Evolutionary conservation across 2,113 vertebrate genomes (phyloP), one percentile per base, ranked within the genome.

Genomic region (Uria lomvia): DNA sequence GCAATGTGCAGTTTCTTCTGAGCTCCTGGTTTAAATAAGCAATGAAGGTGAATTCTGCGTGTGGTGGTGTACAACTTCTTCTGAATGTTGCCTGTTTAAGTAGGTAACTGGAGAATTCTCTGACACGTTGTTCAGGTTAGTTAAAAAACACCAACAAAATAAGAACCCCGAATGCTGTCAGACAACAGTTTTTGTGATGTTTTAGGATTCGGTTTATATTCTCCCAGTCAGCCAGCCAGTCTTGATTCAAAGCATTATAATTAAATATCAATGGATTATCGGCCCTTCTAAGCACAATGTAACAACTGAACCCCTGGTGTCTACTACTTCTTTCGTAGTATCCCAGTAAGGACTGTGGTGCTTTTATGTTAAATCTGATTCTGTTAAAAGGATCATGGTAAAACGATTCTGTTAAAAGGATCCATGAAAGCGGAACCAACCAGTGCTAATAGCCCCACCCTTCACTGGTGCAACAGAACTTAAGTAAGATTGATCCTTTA

Each of bases 21-120:
- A 97, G 91, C 88, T 88, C 70, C 88, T 95, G 85, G 73, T 94
- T 97, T 96, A 97, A 98, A 94, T 83, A 90, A 30, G 32, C 53
- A 72, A 68, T 79, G 86, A 21, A 63, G 53, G 75, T 10, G 40
- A 90, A 73, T 94, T 96, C 73, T 95, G 67, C 86, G 84, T 40
- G 38, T 16, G 47, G 11, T 72, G 47, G 21, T 96, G 66, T 90
- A 91, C 89, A 95, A 95, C 89, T 95, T 85, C 92, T 95, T 96
- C 91, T 94, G 93, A 97, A 92, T 43, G 84, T 59, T 91, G 52
- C 87, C 90, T 97, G 75, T 96, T 97, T 91, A 96, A 96, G 92
- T 63, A 81, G 8, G 26, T n/a, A 58, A 78, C 90, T 74, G 4
- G 65, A 90, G 68, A 88, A 93, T 96, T 89, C 77, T 95, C 72